Conservation (phyloP, 2,113 vertebrate species). For the Pteropus alecto region DNA sequence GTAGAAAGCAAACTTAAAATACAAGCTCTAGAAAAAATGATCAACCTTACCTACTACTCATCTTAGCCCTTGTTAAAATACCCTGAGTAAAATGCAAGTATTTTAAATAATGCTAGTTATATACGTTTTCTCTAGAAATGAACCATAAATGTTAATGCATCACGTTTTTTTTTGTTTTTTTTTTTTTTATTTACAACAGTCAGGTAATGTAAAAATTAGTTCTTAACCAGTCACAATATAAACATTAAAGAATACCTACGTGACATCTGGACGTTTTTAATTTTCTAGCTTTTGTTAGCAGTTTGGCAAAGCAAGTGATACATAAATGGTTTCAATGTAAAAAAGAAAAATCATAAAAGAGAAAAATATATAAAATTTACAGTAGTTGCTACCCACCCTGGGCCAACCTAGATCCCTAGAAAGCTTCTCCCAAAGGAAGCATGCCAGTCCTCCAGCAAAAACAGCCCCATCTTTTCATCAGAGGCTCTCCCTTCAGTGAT, state of each 20-base stretch:
- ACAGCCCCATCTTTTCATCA: conserved; percentile 71
- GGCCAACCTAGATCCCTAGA: conserved; percentile 46
- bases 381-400: conserved; percentile 51
- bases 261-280: conserved; percentile 19
- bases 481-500: conserved; percentile 69
- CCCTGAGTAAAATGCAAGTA: conserved; percentile 68
- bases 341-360: conserved; percentile 54
- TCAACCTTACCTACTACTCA: conserved; percentile 15
- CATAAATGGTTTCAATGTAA: conserved; percentile 49
- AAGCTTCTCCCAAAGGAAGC: conserved; percentile 55
- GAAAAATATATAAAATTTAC: conserved; percentile 69
- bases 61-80: conserved; percentile 62
- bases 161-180: not conserved
- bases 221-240: conserved; percentile 61
- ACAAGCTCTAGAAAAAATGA: conserved; percentile 34
- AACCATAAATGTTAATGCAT: conserved; percentile 46
- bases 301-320: conserved; percentile 73
- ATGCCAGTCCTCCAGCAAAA: conserved; percentile 69
- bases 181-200: conserved; percentile 62
- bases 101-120: conserved; percentile 52
- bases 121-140: conserved; percentile 43
- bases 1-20: conserved; percentile 35
- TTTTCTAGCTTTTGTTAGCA: conserved; percentile 59
- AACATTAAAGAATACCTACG: conserved; percentile 52
- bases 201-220: conserved; percentile 43